phyloP scores from a whole-genome alignment of 2,888 invertebrate genomes.

The Agriopis aurantiaria region DNA sequence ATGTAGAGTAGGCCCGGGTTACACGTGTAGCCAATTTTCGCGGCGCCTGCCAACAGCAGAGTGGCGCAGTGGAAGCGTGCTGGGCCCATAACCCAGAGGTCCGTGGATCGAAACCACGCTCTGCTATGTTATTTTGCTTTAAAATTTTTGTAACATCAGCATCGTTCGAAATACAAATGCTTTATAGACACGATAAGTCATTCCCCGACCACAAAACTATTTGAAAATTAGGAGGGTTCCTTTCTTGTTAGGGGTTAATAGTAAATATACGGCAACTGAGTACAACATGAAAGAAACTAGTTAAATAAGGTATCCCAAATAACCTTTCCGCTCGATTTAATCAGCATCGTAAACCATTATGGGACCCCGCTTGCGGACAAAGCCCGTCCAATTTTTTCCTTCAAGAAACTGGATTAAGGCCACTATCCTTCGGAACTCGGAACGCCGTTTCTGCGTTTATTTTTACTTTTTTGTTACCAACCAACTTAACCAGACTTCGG shows the following conservation, averaged over 20 bases:
- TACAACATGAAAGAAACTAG: constrained; percentile 44
- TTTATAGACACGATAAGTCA: constrained; percentile 1
- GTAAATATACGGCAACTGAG: constrained; percentile 33
- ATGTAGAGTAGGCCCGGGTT: constrained; percentile 37
- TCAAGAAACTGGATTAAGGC: constrained; percentile 51
- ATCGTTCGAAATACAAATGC: constrained; percentile 81
- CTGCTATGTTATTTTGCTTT: constrained; percentile 77
- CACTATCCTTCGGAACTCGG: constrained; percentile 43
- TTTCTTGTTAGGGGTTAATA: constrained; percentile 35
- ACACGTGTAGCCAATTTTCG: constrained; percentile 44
- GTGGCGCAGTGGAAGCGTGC: constrained; percentile 91
- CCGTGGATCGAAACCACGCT: constrained; percentile 96
- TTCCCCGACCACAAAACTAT: constrained; percentile 16
- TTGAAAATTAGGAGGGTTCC: constrained; percentile 27
- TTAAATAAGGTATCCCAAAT: constrained; percentile 47
- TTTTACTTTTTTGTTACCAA: constrained; percentile 43
- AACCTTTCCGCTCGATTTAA: constrained; percentile 48
- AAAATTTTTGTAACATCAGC: constrained; percentile 62
- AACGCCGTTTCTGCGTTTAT: constrained; percentile 44
- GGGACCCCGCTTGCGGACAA: constrained; percentile 41
- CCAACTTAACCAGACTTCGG: constrained; percentile 47
- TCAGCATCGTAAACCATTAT: constrained; percentile 52
- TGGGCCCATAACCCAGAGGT: constrained; percentile 96
- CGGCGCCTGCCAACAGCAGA: constrained; percentile 38
- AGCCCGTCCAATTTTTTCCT: constrained; percentile 48